Evolutionary conservation across 2,797 vertebrate genomes (phyloP).

Genomic region (Phyllotis vaccarum): DNA sequence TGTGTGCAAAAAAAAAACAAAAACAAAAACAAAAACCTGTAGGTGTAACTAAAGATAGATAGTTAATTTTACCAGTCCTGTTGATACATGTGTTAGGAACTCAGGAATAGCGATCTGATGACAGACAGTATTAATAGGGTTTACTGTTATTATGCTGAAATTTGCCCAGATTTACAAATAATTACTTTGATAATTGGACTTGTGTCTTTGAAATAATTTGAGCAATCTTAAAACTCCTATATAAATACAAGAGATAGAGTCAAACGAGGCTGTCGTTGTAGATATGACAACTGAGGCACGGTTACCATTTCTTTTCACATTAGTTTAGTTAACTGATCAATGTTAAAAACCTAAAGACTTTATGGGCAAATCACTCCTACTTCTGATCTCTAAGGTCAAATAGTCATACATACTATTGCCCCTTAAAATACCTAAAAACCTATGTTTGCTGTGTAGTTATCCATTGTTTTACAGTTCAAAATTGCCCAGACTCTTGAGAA

Average conservation of each 20-base stretch:
- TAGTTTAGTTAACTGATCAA: constrained; percentile 55
- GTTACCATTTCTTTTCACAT: constrained; percentile 60
- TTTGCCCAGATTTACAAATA: constrained; percentile 21
- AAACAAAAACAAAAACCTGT: neutral
- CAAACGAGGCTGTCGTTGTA: neutral
- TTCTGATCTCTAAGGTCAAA: neutral
- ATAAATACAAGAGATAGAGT: neutral
- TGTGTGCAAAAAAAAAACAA: too few relatives aligned
- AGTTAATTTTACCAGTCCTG: neutral
- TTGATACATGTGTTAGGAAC: constrained; percentile 49
- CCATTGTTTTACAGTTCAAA: neutral
- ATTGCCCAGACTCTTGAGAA: neutral
- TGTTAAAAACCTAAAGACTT: neutral
- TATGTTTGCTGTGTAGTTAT: neutral
- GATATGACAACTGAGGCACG: constrained; percentile 68
- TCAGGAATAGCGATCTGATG: neutral
- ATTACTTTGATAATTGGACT: constrained; percentile 66
- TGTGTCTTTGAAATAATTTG: constrained; percentile 57
- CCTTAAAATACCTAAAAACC: neutral
- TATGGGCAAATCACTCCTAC: constrained; percentile 4
- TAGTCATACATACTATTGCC: neutral
- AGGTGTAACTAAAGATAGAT: constrained; percentile 41
- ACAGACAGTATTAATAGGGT: constrained; percentile 2
- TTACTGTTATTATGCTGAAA: constrained; percentile 32
- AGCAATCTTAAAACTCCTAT: constrained; percentile 50